phyloP scores from a whole-genome alignment of 2,888 invertebrate species.

The Palloptera scutellata region DNA sequence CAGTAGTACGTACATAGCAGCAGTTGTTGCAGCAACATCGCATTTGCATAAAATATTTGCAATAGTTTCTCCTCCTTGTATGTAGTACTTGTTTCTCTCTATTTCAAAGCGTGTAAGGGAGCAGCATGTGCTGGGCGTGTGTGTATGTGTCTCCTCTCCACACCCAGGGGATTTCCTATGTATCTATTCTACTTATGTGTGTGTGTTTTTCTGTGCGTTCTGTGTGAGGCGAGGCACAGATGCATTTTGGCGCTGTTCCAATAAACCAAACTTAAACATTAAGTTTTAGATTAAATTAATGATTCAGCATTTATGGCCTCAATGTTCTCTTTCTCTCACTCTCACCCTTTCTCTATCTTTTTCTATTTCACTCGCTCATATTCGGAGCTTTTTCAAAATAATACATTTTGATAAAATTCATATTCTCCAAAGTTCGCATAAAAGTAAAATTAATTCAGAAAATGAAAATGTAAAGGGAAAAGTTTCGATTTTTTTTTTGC shows the following conservation, averaged over 20 bases:
- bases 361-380: no score
- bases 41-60: slow-evolving; percentile 62
- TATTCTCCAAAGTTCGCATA: no score
- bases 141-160: slow-evolving; percentile 6
- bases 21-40: slow-evolving; percentile 19
- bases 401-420: no score
- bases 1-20: slow-evolving; percentile 41
- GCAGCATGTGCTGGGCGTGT: slow-evolving; percentile 3
- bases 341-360: no score
- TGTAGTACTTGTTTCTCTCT: slow-evolving; percentile 34
- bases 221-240: slow-evolving; percentile 30
- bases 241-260: slow-evolving; percentile 42
- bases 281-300: slow-evolving; percentile 45
- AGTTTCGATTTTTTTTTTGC: not conserved
- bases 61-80: slow-evolving; percentile 44
- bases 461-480: not conserved
- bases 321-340: not conserved
- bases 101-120: slow-evolving; percentile 19
- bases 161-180: slow-evolving; percentile 5
- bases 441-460: no score
- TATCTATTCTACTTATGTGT: not conserved
- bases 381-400: no score
- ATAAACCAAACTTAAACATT: slow-evolving; percentile 43
- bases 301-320: slow-evolving; percentile 37
- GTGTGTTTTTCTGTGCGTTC: not conserved